Base-by-base conservation (phyloP, 1,140 invertebrate genomes). In the Eubasilissa regina region DNA sequence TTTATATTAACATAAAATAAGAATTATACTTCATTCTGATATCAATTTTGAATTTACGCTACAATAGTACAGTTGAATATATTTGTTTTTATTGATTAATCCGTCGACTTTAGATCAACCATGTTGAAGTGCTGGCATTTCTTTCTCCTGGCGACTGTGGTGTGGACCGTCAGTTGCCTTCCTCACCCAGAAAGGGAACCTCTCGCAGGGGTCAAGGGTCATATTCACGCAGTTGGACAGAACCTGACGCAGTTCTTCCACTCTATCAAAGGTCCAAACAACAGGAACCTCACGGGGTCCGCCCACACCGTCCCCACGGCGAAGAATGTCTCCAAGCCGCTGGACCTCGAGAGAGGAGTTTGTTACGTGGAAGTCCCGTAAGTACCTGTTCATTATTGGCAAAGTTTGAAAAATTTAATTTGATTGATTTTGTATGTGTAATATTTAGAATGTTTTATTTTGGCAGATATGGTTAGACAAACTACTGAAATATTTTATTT, bases 361-460 rank as follows among this genome's bases (percentile, higher is more conserved):
- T 91, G 90, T 79, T 90, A 87, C 75, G 88, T 87, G 53, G 90
- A 91, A 89, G 90, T 91, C 3, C 89, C 89, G 90, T 91, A 87
- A 89, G 90, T 90, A 83, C 0, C 19, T 72, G 3, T 60, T 15
- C 6, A 6, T 35, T 35, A 35, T 35, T 35, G 1, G 25, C 25
- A 35, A 35, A 3, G 1, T 35, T 35, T 6, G 1, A 35, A 35
- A 35, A 35, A 1, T 35, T 35, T 35, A 35, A 3, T 35, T 1
- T 35, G 25, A 35, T n/a, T n/a, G n/a, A n/a, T n/a, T n/a, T n/a
- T n/a, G n/a, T n/a, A n/a, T n/a, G n/a, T n/a, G n/a, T n/a, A n/a
- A n/a, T n/a, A n/a, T n/a, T n/a, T n/a, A n/a, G n/a, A n/a, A n/a
- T n/a, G n/a, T n/a, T n/a, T n/a, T n/a, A n/a, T n/a, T n/a, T n/a